Evolutionary conservation across 2,797 vertebrate genomes (phyloP), one percentile per base, ranked within the genome.

Genomic region (Ara ararauna): DNA sequence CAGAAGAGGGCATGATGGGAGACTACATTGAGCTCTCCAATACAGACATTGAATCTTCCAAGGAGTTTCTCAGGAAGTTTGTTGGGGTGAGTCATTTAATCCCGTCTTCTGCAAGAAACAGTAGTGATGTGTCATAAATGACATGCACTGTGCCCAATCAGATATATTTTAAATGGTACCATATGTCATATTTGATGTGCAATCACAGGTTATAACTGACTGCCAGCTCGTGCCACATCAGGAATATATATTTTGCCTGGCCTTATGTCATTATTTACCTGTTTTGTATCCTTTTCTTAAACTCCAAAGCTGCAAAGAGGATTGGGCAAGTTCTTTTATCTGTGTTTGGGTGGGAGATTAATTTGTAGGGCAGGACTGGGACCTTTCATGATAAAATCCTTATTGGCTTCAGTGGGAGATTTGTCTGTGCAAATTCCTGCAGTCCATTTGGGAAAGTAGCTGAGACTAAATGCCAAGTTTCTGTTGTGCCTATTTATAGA

Each of bases 1-100:
- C 99, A 2, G 99, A 99, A 97, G 99, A 99, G 93, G 99, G 99
- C 81, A 99, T 99, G 99, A 98, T 99, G 99, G 99, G 99, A 89
- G 99, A 99, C 95, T 99, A 98, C 91, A 97, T 99, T 72, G 99
- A 99, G 87, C 98, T 99, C 70, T 98, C 98, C 60, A 97, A 98
- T 80, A 96, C 98, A 8, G 99, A 99, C 74, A 98, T 99, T 72
- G 98, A 99, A 85, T 98, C 98, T 30, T 99, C 99, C 94, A 98
- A 96, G 72, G 93, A 98, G 91, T 99, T 99, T 93, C 98, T 99
- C 80, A 98, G 98, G 96, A 99, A 98, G 96, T 99, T 99, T 98
- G 98, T 99, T 94, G 98, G 98, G 98, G 99, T 99, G 98, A 98
- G 98, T 97, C 38, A 77, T 94, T 65, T 87, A 67, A 87, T 72